These are phyloP conservation scores for Chrysogorgia sp. DNA, from an alignment of 92 coral and sea anemone genomes.

Conservation along the genomic window DNA sequence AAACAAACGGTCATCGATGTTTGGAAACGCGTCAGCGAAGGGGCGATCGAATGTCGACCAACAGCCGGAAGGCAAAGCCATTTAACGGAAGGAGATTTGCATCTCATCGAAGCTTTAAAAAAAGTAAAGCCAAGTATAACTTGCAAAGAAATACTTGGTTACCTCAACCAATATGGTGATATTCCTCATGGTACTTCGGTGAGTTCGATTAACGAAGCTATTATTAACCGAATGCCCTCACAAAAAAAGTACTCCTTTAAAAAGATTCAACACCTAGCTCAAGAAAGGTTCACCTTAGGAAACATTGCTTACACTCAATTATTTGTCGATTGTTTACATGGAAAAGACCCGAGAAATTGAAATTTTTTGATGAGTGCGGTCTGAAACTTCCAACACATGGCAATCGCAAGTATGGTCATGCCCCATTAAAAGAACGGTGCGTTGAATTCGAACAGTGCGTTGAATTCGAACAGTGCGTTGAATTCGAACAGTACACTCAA, in stretches of 20 bases:
- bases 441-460: no score
- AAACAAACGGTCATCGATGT: slow-evolving; percentile 2
- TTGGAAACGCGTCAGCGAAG: slow-evolving; percentile 29
- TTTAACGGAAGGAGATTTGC: slow-evolving; percentile 57
- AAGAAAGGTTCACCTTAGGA: slow-evolving; percentile 50
- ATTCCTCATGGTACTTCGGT: slow-evolving; percentile 50
- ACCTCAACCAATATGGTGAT: slow-evolving; percentile 41
- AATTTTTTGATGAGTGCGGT: slow-evolving; percentile 64
- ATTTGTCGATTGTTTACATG: no score
- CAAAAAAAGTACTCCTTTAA: slow-evolving; percentile 51
- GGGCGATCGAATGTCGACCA: background rate
- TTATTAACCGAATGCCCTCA: slow-evolving; percentile 38
- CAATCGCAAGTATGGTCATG: slow-evolving; percentile 58
- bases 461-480: no score
- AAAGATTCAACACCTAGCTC: slow-evolving; percentile 42
- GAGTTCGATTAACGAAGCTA: slow-evolving; percentile 27
- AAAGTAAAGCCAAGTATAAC: slow-evolving; percentile 2
- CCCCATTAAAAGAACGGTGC: slow-evolving; percentile 64
- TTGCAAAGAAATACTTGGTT: slow-evolving; percentile 40
- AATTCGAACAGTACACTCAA: slow-evolving; percentile 45
- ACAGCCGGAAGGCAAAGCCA: slow-evolving; percentile 41
- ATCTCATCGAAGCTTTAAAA: slow-evolving; percentile 42
- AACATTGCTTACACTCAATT: slow-evolving; percentile 68
- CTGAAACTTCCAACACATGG: slow-evolving; percentile 63
- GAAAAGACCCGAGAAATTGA: slow-evolving; percentile 52